Evolutionary conservation across 2,888 invertebrate species (phyloP).

Genomic region (Leistus spinibarbis): DNA sequence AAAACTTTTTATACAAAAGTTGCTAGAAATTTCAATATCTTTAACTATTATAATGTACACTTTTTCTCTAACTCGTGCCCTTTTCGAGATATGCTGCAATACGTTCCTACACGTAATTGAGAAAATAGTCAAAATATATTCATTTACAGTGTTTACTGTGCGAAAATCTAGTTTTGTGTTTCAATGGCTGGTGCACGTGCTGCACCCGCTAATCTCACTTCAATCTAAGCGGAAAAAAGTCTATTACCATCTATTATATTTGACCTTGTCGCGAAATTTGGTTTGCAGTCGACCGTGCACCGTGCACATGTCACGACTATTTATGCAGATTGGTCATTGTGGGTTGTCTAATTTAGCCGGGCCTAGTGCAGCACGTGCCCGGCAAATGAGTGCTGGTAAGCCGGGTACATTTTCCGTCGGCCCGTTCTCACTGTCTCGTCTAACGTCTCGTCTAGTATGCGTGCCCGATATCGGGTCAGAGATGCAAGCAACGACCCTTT

Average conservation of each 20-base stretch:
- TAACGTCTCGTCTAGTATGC: not conserved
- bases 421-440: not conserved
- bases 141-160: too few relatives aligned
- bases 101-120: too few relatives aligned
- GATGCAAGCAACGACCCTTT: conserved; percentile 28
- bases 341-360: not conserved
- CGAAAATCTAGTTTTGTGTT: too few relatives aligned
- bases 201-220: not conserved
- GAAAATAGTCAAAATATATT: too few relatives aligned
- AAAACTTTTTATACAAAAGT: too few relatives aligned
- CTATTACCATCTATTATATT: conserved; percentile 9
- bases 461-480: not conserved
- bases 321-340: conserved; percentile 1
- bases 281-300: not conserved
- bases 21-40: too few relatives aligned
- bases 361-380: not conserved
- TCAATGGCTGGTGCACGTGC: not conserved
- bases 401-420: not conserved
- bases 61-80: too few relatives aligned
- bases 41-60: too few relatives aligned
- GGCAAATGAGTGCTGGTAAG: not conserved
- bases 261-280: not conserved
- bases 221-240: not conserved
- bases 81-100: too few relatives aligned
- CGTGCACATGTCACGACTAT: not conserved